Evolutionary conservation across 2,797 vertebrate species (phyloP), one percentile per base, ranked within the genome.

Genomic region (Chaetodon trifasciatus): DNA sequence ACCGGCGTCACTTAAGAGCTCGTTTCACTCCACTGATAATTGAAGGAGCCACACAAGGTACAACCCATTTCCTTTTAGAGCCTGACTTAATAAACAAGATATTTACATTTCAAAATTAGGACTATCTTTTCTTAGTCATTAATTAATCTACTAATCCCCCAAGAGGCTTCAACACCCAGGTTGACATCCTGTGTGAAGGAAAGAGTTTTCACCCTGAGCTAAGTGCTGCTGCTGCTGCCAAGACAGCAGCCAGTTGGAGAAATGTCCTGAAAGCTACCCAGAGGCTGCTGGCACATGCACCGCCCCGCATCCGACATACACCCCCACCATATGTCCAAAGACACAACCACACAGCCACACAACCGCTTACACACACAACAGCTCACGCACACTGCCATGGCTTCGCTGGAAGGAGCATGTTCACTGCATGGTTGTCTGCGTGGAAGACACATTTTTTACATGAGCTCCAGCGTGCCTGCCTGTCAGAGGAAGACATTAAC

Each of bases 241-340:
- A 92, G 91, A 84, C 76, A 58, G 79, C 74, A 90, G 84, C 84
- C 86, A 91, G 79, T 85, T 90, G 85, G 92, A 91, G 76, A 85
- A 89, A 92, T 89, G 91, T 93, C 89, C 87, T 83, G 78, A 90
- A 90, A 93, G 84, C 89, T 87, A 76, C 89, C 94, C 93, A 87
- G 87, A 91, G 93, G 94, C 93, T 93, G 79, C 89, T 94, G 93
- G 94, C 92, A 89, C 64, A 69, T 23, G 21, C 73, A 74, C 52
- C 57, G 49, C 80, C 82, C 88, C 85, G 84, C 86, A 86, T 87
- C 85, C 70, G 21, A 81, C 88, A 89, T 81, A 83, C 92, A 84
- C 78, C 76, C 77, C 76, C 81, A 73, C 93, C 93, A 94, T 94
- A 94, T 94, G 93, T 83, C 83, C 85, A 72, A 52, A 73, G 77